Evolutionary conservation across 2,888 invertebrate species (phyloP).

Genomic region (Xanthostigma xanthostigma): DNA sequence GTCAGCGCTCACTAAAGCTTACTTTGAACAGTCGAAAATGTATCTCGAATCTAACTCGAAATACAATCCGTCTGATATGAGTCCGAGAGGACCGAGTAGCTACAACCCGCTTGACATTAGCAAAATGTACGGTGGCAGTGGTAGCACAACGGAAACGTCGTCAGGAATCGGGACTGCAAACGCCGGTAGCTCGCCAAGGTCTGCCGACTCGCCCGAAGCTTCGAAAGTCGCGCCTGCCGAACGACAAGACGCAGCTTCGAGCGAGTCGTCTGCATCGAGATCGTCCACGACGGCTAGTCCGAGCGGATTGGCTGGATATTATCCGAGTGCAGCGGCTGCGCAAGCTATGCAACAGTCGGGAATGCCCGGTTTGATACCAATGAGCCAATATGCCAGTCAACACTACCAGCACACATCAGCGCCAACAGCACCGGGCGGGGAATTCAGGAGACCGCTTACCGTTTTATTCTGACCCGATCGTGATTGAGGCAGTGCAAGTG

Average conservation of each 20-base stretch:
- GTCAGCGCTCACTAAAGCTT: slow-evolving; percentile 52
- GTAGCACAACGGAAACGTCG: slow-evolving; percentile 38
- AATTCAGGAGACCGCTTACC: slow-evolving; percentile 58
- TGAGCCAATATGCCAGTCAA: slow-evolving; percentile 48
- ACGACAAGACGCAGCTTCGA: slow-evolving; percentile 30
- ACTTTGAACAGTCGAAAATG: slow-evolving; percentile 50
- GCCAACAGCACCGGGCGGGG: slow-evolving; percentile 42
- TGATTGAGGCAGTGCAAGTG: slow-evolving; percentile 14
- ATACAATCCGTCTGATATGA: slow-evolving; percentile 25
- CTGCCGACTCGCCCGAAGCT: slow-evolving; percentile 38
- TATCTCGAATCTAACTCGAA: slow-evolving; percentile 45
- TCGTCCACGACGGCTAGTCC: slow-evolving; percentile 50
- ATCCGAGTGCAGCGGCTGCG: slow-evolving; percentile 27
- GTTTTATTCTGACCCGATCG: slow-evolving; percentile 72
- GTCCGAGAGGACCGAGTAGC: slow-evolving; percentile 21
- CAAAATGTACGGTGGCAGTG: slow-evolving; percentile 36
- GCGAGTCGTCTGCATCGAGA: slow-evolving; percentile 38
- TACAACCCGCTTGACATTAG: slow-evolving; percentile 46
- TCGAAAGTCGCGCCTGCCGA: slow-evolving; percentile 20
- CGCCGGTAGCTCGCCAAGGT: slow-evolving; percentile 30
- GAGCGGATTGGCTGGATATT: slow-evolving; percentile 39
- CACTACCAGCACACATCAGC: slow-evolving; percentile 34
- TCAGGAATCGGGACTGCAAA: slow-evolving; percentile 36
- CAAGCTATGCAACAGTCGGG: slow-evolving; percentile 27
- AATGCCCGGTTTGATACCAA: slow-evolving; percentile 38